These are phyloP conservation scores for Silurus meridionalis DNA, from an alignment of 2,113 vertebrate genomes.

Conservation along the genomic window DNA sequence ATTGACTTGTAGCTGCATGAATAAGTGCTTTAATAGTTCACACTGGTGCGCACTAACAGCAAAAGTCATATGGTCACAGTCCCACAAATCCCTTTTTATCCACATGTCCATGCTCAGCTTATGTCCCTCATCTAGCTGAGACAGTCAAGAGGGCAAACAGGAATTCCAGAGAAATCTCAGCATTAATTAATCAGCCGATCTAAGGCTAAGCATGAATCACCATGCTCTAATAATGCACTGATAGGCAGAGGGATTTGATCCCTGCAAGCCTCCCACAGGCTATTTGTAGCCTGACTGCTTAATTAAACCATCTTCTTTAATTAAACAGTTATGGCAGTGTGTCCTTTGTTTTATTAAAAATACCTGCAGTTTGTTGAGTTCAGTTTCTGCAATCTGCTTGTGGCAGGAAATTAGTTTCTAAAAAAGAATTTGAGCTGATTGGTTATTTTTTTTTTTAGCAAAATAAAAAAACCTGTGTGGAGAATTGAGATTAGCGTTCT, in stretches of 20 bases:
- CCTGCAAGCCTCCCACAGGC: slow-evolving; percentile 34
- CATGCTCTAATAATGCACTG: slow-evolving; percentile 39
- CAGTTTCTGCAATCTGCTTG: not conserved
- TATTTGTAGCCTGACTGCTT: slow-evolving; percentile 45
- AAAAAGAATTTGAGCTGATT: not conserved
- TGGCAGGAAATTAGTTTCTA: not conserved
- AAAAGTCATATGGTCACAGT: not conserved
- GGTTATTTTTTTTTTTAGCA: not conserved
- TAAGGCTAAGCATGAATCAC: slow-evolving; percentile 46
- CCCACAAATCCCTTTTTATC: not conserved
- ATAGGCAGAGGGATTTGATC: slow-evolving; percentile 48
- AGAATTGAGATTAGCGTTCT: not conserved
- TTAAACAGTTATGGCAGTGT: slow-evolving; percentile 8
- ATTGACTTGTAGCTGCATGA: too few species aligned
- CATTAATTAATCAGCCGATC: slow-evolving; percentile 49
- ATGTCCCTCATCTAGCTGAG: slow-evolving; percentile 3
- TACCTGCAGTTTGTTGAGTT: not conserved
- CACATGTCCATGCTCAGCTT: not conserved
- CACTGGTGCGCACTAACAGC: not conserved
- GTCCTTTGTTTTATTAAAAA: slow-evolving; percentile 15
- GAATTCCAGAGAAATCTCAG: slow-evolving; percentile 45
- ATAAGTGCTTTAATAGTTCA: too few species aligned
- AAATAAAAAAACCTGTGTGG: not conserved
- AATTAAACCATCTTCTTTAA: slow-evolving; percentile 45
- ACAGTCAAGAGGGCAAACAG: slow-evolving; percentile 24